Evolutionary conservation across 37 sponge, comb jelly and placozoan species (phyloP), one percentile per base, ranked within the genome.

Genomic region (Beroe forskalii): DNA sequence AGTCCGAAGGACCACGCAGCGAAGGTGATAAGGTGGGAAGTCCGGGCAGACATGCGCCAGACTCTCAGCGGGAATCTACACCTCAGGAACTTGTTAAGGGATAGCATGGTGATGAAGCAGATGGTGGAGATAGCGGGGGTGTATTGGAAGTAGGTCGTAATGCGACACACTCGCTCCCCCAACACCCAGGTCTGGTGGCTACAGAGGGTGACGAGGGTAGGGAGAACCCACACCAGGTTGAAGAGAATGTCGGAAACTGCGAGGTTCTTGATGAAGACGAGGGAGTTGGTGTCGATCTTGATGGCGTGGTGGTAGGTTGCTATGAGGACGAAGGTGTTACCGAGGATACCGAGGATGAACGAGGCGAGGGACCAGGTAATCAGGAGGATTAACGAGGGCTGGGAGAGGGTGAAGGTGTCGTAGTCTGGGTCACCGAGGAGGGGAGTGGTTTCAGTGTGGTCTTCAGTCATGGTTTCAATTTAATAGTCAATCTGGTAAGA

Each of bases 81-180:
- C 40, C 76, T 72, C 22, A 72, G 19, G 40, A 37, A 72, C 40
- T 38, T 33, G 76, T 72, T 72, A 4, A 32, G 37, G 40, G 76
- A 32, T 8, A 72, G 40, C 19, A 72, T 72, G 76, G 76, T 72
- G 76, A 72, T 72, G 76, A 72, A 36, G 40, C 76, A 72, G 76
- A 72, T 72, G 14, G 76, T 72, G 3, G 40, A 33, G 20, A 72
- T 72, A 27, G 76, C 76, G 4, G 76, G 19, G 76, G 76, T 72
- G 76, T 72, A 72, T 27, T 72, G 76, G 40, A 72, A 27, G 27
- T 72, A 72, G 6, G 76, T 35, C 6, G 76, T 72, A 8, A 36
- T 6, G 14, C 27, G 76, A 72, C 76, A 72, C 76, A 72, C 14
- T 4, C 22, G 2, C 4, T 33, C 27, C 22, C 76, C 76, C 40